A percentile compares a stretch with the other conserved stretches of the same genome.
These are phyloP conservation scores for Panulirus ornatus DNA, from an alignment of 1,140 invertebrate genomes.

Conservation along the genomic window DNA sequence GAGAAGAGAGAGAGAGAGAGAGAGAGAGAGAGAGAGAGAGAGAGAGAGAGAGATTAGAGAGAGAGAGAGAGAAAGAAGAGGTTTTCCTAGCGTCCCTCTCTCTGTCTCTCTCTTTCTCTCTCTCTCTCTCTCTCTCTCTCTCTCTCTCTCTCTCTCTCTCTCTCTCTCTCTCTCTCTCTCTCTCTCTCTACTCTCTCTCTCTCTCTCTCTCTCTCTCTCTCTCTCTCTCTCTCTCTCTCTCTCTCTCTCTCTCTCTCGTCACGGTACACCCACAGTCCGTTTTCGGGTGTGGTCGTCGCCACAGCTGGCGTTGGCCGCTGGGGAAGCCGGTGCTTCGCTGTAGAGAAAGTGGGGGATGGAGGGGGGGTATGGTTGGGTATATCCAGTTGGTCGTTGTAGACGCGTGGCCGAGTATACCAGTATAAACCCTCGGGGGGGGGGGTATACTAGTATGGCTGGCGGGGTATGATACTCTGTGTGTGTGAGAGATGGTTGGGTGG, in stretches of 20 bases:
- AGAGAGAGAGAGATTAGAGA: no score
- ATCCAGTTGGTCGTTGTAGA: no score
- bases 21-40: background rate
- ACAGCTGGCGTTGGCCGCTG: background rate
- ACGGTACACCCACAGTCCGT: no score
- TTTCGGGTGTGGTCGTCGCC: no score
- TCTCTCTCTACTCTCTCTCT: background rate
- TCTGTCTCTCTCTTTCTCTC: background rate
- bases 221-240: background rate
- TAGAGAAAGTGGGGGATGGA: background rate
- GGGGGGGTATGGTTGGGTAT: no score
- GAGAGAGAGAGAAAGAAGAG: background rate
- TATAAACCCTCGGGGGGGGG: no score
- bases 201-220: background rate
- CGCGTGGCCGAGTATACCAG: no score
- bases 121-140: background rate
- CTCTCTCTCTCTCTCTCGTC: background rate
- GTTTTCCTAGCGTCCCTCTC: background rate
- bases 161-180: background rate
- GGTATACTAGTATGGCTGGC: no score
- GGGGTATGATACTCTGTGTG: no score
- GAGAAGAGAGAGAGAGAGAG: slow-evolving; percentile 37
- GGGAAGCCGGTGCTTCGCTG: background rate
- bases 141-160: background rate
- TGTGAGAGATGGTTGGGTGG: no score